These are phyloP conservation scores for Oreocharis arfaki DNA, from an alignment of 2,113 vertebrate genomes.

Conservation along the genomic window DNA sequence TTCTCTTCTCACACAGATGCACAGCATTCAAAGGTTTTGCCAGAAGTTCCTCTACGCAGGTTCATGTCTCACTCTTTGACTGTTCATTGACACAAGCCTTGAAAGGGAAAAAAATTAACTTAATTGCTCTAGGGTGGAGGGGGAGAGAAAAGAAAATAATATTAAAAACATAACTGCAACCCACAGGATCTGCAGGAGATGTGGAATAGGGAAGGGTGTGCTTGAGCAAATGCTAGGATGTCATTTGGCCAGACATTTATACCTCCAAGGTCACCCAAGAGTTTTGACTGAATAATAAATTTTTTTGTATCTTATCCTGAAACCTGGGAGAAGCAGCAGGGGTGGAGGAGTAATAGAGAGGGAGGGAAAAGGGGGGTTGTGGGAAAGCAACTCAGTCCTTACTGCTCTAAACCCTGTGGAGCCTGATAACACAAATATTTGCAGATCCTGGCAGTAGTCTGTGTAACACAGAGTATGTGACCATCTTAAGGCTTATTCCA, in stretches of 20 bases:
- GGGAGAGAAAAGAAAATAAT: background rate
- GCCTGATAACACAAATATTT: constrained; percentile 56
- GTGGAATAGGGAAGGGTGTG: background rate
- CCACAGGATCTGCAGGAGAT: background rate
- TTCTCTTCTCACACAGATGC: constrained; percentile 34
- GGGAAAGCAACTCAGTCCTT: background rate
- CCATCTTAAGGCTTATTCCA: background rate
- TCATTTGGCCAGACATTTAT: constrained; percentile 48
- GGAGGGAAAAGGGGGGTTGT: background rate
- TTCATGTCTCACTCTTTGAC: background rate
- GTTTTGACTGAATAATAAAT: constrained; percentile 49
- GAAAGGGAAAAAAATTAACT: background rate
- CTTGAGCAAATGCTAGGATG: constrained; percentile 18
- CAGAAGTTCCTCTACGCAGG: background rate
- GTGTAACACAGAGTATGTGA: background rate
- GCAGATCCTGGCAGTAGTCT: constrained; percentile 13
- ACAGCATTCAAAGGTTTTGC: constrained; percentile 1
- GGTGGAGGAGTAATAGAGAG: background rate
- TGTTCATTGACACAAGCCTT: constrained; percentile 11
- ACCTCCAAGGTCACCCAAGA: constrained; percentile 56
- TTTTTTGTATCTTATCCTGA: constrained; percentile 8
- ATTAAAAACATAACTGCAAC: constrained; percentile 22
- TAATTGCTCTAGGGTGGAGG: background rate
- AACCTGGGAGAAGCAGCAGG: constrained; percentile 41
- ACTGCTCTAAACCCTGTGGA: constrained; percentile 22